phyloP scores from a whole-genome alignment of 1,140 invertebrate species.

The Aphis craccivora region DNA sequence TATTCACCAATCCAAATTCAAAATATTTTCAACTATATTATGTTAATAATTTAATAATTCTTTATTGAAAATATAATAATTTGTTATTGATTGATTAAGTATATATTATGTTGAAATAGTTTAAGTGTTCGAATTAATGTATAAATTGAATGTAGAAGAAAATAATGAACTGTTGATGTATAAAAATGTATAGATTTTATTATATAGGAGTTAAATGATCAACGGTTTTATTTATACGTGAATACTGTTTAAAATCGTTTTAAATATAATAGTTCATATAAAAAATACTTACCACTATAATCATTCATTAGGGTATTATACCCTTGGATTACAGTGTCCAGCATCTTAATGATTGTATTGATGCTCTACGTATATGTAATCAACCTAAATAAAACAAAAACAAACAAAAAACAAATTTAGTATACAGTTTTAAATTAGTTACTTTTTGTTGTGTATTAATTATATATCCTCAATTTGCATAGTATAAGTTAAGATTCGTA shows the following conservation, averaged over 20 bases:
- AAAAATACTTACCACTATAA: conserved; percentile 75
- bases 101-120: not conserved
- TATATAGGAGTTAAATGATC: not conserved
- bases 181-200: not conserved
- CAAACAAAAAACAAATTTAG: not conserved
- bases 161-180: not conserved
- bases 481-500: not conserved
- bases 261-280: not conserved
- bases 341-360: not conserved
- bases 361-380: not conserved
- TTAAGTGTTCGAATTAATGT: not conserved
- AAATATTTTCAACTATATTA: not conserved
- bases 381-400: conserved; percentile 13
- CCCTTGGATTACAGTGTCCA: conserved; percentile 68
- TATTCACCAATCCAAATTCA: not conserved
- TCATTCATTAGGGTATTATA: conserved; percentile 82
- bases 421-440: not conserved
- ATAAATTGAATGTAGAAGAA: not conserved
- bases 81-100: not conserved
- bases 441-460: not conserved
- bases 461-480: not conserved
- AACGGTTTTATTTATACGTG: not conserved
- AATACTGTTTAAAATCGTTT: not conserved
- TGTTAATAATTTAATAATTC: not conserved
- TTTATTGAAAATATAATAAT: not conserved